Base-by-base conservation (phyloP, 1,140 invertebrate species). In the Drosophila sucinea region DNA sequence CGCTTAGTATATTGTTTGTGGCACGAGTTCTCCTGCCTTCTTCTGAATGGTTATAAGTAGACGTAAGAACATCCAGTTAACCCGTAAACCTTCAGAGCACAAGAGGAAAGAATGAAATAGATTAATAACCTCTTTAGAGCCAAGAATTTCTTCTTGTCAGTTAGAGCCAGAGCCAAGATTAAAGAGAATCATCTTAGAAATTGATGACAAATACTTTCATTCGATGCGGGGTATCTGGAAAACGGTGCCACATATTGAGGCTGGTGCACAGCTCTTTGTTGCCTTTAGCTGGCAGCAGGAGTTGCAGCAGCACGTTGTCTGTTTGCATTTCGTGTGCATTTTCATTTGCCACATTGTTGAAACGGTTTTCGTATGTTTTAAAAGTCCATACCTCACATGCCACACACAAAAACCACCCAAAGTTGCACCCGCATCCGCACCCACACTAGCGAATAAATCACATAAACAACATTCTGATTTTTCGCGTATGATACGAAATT, bases 401-500 rank as follows among this genome's bases (percentile, higher is more conserved):
- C 40, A 17, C 40, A 7, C 35, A 2, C 41, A 8, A 10, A 38
- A 38, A 38, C 35, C 35, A 8, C 1, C 35, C 35, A 8, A 38
- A 32, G 60, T 17, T 33, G 17, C 55, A 33, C 25, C 33, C 25
- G 32, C 38, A 25, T 33, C 29, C 57, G 30, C 47, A 17, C 23
- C 65, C 47, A 41, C 33, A 66, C 74, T 75, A 65, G 47, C 70
- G 72, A 70, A 87, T 87, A 87, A 87, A 89, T 87, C 83, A 89
- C 84, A 89, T 89, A 80, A 79, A 75, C 76, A 89, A 87, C 77
- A 73, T 69, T 80, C 84, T 72, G 84, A 89, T 87, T 89, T 87
- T 80, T 89, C 79, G 83, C 79, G 74, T 81, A 79, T 80, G 83
- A 86, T 86, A 87, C 79, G 67, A 80, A 70, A 11, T 63, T 32